Evolutionary conservation across 2,113 vertebrate species (phyloP), one percentile per base, ranked within the genome.

Genomic region (Thalassarche chlororhynchos): DNA sequence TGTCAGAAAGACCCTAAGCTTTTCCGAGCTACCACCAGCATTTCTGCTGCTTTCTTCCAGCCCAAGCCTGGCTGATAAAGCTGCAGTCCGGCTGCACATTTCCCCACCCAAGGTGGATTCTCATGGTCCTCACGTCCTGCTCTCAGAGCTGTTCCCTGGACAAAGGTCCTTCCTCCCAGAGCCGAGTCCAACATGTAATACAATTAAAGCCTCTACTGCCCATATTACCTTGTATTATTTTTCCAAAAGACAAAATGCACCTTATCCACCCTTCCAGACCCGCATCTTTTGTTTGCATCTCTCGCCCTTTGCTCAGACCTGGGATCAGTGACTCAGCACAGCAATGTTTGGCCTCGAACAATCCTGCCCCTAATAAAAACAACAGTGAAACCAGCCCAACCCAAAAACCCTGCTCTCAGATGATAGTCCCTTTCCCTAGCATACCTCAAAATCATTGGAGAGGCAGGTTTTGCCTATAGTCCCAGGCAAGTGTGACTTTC

Each of bases 391-490:
- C 21, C 57, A 66, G 54, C 66, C 70, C 71, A 84, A 55, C 68
- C 24, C 57, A 20, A 47, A 31, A 1, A 1, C 24, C n/a, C 62
- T 34, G 52, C 60, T 71, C 74, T 28, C 82, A 46, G 54, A 9
- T 15, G 54, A 9, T 15, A 17, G 25, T 8, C 29, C 51, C 72
- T 60, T 57, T 61, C 12, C 64, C 47, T 25, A 13, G 15, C 28
- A 1, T 10, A 25, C 49, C 47, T 64, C 58, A 65, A 38, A 81
- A 66, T 5, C 47, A 7, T 3, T 10, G 29, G 24, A 7, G 16
- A 32, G 47, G 38, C 0, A 0, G 38, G 28, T 36, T 93, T 88
- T 84, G 34, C 17, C n/a, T 3, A 0, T 8, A 49, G 47, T 58
- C 18, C 26, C 44, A 52, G 40, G 60, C 20, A 57, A 55, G 49